Evolutionary conservation across 2,113 vertebrate species (phyloP).

Genomic region (Promerops cafer): DNA sequence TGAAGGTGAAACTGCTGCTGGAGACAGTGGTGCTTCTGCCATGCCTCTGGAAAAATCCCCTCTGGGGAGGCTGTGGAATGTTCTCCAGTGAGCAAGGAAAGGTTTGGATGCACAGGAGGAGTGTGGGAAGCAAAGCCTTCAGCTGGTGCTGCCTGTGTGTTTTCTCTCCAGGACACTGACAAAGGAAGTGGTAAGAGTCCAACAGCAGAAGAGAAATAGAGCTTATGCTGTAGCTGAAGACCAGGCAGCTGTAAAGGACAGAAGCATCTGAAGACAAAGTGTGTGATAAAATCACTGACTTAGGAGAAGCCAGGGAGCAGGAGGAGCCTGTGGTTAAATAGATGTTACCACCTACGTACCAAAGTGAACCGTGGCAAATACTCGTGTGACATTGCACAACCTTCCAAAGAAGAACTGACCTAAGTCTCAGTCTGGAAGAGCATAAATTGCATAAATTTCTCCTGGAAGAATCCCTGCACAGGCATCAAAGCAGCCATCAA

Average conservation of each 20-base stretch:
- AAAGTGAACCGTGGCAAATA: background rate
- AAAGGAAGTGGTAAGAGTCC: background rate
- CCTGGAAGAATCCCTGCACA: background rate
- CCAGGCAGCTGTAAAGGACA: background rate
- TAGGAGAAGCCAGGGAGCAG: background rate
- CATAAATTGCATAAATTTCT: background rate
- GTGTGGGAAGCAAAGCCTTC: background rate
- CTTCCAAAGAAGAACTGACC: background rate
- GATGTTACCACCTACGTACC: background rate
- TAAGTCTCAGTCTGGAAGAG: background rate
- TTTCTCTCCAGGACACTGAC: background rate
- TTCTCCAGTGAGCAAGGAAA: background rate
- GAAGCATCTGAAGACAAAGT: background rate
- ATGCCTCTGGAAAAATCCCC: background rate
- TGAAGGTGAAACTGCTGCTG: background rate
- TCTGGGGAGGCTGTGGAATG: background rate
- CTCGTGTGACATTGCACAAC: fast-evolving
- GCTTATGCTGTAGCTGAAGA: background rate
- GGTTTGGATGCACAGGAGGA: background rate
- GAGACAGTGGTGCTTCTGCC: background rate
- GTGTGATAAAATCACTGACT: background rate
- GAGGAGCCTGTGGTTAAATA: background rate
- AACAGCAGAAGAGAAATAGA: background rate
- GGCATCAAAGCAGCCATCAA: background rate
- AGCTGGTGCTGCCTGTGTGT: background rate